These are phyloP conservation scores for Fragum whitleyi DNA, from an alignment of 2,888 invertebrate genomes.

Conservation along the genomic window DNA sequence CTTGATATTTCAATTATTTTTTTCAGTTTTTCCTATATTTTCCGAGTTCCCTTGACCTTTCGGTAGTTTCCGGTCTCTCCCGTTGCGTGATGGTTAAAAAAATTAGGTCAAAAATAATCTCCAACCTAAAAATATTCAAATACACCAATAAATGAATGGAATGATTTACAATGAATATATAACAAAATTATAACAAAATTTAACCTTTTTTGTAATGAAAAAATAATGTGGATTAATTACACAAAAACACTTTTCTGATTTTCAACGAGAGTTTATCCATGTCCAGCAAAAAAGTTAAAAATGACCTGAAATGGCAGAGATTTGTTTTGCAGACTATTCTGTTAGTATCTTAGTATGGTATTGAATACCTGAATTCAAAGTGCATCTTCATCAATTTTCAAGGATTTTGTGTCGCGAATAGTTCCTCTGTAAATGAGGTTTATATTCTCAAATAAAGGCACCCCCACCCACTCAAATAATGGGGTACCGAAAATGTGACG, in stretches of 20 bases:
- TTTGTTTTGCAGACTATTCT: conserved; percentile 78
- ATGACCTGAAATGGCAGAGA: conserved; percentile 81
- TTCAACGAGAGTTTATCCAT: neutral
- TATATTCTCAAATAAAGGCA: too few relatives aligned
- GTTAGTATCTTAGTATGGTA: conserved; percentile 77
- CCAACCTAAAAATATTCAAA: conserved; percentile 3
- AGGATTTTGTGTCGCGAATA: too few relatives aligned
- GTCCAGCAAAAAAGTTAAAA: conserved; percentile 62
- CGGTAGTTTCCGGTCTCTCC: conserved; percentile 78
- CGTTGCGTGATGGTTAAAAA: conserved; percentile 48
- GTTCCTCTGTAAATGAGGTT: too few relatives aligned
- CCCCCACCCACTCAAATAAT: too few relatives aligned
- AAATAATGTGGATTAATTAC: neutral
- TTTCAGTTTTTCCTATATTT: neutral
- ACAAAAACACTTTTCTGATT: neutral
- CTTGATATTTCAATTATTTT: neutral
- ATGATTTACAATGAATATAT: neutral
- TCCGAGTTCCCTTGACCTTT: conserved; percentile 53
- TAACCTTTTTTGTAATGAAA: neutral
- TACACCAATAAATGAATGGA: neutral
- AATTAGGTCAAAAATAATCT: conserved; percentile 52
- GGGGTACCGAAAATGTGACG: too few relatives aligned
- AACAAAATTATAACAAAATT: too few relatives aligned
- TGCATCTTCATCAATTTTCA: too few relatives aligned
- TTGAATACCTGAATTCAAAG: too few relatives aligned